These are phyloP conservation scores for Girardinichthys multiradiatus DNA, from an alignment of 2,113 vertebrate species.

Conservation along the genomic window DNA sequence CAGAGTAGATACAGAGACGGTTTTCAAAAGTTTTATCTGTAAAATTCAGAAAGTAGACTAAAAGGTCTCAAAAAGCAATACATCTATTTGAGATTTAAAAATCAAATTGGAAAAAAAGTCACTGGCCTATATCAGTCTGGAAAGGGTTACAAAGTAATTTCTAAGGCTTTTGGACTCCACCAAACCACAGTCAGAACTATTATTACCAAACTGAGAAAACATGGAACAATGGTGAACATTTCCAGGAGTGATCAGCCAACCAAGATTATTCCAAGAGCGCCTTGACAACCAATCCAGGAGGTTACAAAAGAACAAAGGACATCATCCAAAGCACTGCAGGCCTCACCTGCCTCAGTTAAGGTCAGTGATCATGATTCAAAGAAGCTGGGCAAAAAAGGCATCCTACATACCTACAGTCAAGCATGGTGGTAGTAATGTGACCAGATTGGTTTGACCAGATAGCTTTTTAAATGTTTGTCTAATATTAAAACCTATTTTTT, in stretches of 20 bases:
- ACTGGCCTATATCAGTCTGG: not conserved
- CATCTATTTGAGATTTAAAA: not conserved
- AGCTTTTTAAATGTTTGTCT: not conserved
- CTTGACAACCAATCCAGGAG: too few species aligned
- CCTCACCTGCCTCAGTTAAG: not conserved
- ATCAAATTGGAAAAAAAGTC: not conserved
- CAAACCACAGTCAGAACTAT: not conserved
- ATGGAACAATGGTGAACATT: too few species aligned
- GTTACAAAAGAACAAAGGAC: too few species aligned
- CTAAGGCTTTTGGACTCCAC: not conserved
- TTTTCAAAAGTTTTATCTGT: not conserved
- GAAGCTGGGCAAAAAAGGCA: not conserved
- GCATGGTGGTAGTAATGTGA: not conserved
- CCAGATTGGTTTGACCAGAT: not conserved
- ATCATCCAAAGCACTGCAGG: not conserved
- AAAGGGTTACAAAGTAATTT: not conserved
- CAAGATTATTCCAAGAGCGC: too few species aligned
- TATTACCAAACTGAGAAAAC: too few species aligned
- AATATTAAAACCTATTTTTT: not conserved
- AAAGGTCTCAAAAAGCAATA: not conserved
- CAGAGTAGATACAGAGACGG: not conserved
- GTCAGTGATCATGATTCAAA: not conserved
- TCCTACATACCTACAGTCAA: not conserved
- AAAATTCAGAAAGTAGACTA: not conserved
- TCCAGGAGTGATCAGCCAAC: too few species aligned